Base-by-base conservation (phyloP, 2,797 vertebrate genomes). In the Squalus acanthias region DNA sequence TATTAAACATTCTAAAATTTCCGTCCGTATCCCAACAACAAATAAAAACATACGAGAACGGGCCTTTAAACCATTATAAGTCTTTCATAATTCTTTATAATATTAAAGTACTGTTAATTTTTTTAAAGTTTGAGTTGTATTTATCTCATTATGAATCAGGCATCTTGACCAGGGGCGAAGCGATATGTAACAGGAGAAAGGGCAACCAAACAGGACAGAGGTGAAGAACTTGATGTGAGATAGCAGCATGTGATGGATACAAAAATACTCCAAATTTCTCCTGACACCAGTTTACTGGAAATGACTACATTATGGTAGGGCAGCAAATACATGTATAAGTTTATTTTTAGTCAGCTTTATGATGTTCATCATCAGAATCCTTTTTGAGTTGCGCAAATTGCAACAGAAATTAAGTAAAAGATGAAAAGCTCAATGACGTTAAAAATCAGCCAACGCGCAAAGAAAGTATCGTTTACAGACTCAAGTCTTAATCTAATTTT, bases 401-500 rank as follows among this genome's bases (percentile, higher is more conserved):
- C 13, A 39, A n/a, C n/a, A 39, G 15, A 82, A 82, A 82, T 82
- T 39, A 17, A 82, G 39, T 39, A 82, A 82, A 82, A 17, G n/a
- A 46, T 82, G 76, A 82, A 39, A 82, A 39, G n/a, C 15, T 17
- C 9, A 82, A 82, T 82, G 76, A 79, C 3, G n/a, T 82, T 39
- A 82, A 82, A 82, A 39, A 39, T 39, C n/a, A 82, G 15, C 79
- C 17, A 22, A 82, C 10, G 17, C 39, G 20, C 13, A 46, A 46
- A 82, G 39, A 15, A 46, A 82, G n/a, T 82, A 79, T 15, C 3
- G 0, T n/a, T 79, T 79, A n/a, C n/a, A 46, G n/a, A 46, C 17
- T 79, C 74, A 79, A 82, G 76, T 82, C 76, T 82, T 39, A 82
- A 82, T 39, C 76, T 79, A 79, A 79, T 79, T 39, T n/a, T 79